Base-by-base conservation (phyloP, 2,888 invertebrate species). In the Rotaria macrura region DNA sequence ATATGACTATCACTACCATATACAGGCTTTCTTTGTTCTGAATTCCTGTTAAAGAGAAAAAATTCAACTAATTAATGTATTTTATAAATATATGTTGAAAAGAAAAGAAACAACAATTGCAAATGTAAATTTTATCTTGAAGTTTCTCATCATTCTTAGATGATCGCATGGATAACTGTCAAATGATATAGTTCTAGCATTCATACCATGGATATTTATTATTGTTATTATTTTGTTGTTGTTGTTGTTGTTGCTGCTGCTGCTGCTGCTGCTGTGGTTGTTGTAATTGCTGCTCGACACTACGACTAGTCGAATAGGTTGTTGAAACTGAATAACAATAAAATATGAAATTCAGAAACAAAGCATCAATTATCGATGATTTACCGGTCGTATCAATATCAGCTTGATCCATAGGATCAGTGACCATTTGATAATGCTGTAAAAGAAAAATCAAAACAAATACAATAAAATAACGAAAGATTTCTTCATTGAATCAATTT, bases 1-100 rank as follows among this genome's bases (percentile, higher is more conserved):
- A 79, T 34, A 79, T 79, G 79, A 79, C 79, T 40, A 79, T 79
- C 79, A 43, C 79, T 79, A 10, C 20, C 79, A 79, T 79, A 79
- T 3, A 43, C 6, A 10, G 79, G 20, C 7, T 65, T 65, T 43
- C 79, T 23, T 79, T 25, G 34, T n/a, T 79, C 79, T 1, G 25
- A 12, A n/a, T 23, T 79, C 38, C 79, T 79, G 40, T 40, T 40
- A 43, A n/a, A 40, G 12, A 43, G 4, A n/a, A 74, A 6, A 4
- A n/a, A 79, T 40, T 23, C 4, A 47, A 47, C 10, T 47, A 9
- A 14, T 47, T 47, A 47, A 47, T 47, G 10, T 47, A 7, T 47
- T 9, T 47, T 6, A 14, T 6, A 43, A 7, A 43, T 43, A n/a
- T n/a, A n/a, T n/a, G n/a, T n/a, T n/a, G n/a, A n/a, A n/a, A n/a